phyloP scores from a whole-genome alignment of 2,888 invertebrate genomes.

The Dolichopus griseipennis region DNA sequence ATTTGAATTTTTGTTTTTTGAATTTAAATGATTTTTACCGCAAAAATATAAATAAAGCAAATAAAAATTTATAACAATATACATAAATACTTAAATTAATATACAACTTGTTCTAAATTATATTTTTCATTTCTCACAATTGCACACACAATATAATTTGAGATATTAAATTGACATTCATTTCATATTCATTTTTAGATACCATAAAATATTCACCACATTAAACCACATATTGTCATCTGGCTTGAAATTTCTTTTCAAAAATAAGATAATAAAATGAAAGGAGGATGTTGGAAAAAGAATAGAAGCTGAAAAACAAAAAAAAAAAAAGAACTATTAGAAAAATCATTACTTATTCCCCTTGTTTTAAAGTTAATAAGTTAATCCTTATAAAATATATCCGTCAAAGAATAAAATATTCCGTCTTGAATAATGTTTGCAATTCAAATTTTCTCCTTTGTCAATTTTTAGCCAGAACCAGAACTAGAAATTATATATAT shows the following conservation, averaged over 20 bases:
- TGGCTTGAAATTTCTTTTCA: neutral
- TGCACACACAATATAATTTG: neutral
- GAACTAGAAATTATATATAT: no score
- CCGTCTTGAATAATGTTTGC: neutral
- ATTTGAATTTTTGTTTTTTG: no score
- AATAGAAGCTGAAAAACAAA: neutral
- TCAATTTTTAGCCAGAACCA: neutral
- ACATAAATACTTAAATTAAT: no score
- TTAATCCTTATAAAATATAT: constrained; percentile 4
- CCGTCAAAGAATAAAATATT: neutral
- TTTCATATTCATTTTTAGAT: neutral
- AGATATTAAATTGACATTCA: neutral
- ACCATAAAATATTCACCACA: neutral
- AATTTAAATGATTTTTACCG: no score
- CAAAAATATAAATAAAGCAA: no score
- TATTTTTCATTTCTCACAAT: no score
- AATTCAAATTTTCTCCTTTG: neutral
- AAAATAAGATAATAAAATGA: neutral
- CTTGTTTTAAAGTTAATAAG: neutral
- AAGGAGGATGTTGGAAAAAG: no score
- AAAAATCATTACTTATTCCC: neutral
- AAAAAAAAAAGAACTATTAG: neutral
- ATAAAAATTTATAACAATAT: no score
- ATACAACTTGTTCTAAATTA: no score
- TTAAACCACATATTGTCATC: neutral